Evolutionary conservation across 1,140 invertebrate species (phyloP).

Genomic region (Eupristina koningsbergeri): DNA sequence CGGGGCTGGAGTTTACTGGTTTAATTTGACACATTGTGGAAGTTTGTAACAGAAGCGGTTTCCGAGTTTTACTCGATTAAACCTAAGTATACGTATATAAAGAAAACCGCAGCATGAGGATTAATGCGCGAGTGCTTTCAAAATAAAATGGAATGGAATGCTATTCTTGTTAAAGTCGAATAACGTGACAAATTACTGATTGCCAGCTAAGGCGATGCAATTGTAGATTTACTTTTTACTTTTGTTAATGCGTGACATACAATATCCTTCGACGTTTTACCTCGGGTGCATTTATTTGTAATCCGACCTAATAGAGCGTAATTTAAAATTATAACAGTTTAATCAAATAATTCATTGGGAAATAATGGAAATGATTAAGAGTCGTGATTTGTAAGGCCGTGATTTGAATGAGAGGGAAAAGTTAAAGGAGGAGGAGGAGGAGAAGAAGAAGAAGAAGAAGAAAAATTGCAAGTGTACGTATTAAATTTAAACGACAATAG

Average conservation of each 20-base stretch:
- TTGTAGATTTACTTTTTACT: neutral
- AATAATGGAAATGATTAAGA: neutral
- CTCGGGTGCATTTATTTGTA: neutral
- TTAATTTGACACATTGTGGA: conserved; percentile 19
- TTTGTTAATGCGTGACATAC: neutral
- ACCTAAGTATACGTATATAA: neutral
- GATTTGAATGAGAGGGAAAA: too few species aligned
- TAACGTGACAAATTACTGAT: neutral
- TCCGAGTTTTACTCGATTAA: conserved; percentile 4
- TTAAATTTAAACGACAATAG: conserved; percentile 24
- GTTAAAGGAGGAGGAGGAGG: too few species aligned
- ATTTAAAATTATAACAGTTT: neutral
- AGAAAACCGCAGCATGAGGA: neutral
- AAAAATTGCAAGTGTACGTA: neutral
- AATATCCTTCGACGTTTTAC: neutral
- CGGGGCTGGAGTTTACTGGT: neutral
- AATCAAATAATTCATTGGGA: neutral
- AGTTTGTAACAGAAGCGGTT: conserved; percentile 3
- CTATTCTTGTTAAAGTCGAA: conserved; percentile 9
- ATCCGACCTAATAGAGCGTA: neutral
- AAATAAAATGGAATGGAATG: conserved; percentile 5
- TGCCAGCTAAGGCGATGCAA: neutral
- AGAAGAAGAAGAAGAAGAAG: too few species aligned
- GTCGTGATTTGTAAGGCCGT: neutral
- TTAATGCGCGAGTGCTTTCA: neutral